phyloP scores from a whole-genome alignment of 2,888 invertebrate species.

The Cheilosia vernalis region DNA sequence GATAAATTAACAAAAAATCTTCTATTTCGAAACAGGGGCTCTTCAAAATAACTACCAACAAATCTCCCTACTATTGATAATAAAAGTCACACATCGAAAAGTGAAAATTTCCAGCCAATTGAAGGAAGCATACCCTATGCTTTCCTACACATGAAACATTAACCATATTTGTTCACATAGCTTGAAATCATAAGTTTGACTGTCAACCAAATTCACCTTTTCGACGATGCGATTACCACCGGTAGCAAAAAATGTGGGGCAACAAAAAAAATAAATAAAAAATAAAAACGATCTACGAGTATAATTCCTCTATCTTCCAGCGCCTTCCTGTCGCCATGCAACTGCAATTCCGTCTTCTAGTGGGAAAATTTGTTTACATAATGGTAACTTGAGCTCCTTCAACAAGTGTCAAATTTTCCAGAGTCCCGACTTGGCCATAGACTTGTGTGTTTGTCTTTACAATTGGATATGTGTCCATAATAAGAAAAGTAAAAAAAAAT shows the following conservation, averaged over 20 bases:
- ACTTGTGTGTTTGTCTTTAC: constrained; percentile 11
- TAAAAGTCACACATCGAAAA: no score
- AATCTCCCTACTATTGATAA: no score
- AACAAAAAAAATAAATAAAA: not conserved
- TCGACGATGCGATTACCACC: constrained; percentile 12
- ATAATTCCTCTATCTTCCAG: constrained; percentile 12
- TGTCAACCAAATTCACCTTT: constrained; percentile 18
- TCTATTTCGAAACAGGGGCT: no score
- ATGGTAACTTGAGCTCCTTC: constrained; percentile 59
- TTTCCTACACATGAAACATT: not conserved
- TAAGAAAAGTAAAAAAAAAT: constrained; percentile 1
- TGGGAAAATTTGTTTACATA: constrained; percentile 70
- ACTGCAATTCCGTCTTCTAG: constrained; percentile 27
- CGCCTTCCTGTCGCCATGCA: constrained; percentile 35
- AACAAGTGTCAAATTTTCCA: constrained; percentile 61
- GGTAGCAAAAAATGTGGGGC: constrained; percentile 33
- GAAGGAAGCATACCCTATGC: not conserved
- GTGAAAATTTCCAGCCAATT: not conserved
- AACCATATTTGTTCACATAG: constrained; percentile 13
- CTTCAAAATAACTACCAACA: no score
- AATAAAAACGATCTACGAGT: not conserved
- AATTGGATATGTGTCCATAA: constrained; percentile 19
- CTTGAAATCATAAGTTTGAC: not conserved
- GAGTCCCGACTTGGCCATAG: constrained; percentile 28
- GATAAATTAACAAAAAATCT: no score